A percentile compares a stretch with the other conserved stretches of the same genome.
Conservation (phyloP, 2,113 vertebrate genomes). For the Gambusia affinis region DNA sequence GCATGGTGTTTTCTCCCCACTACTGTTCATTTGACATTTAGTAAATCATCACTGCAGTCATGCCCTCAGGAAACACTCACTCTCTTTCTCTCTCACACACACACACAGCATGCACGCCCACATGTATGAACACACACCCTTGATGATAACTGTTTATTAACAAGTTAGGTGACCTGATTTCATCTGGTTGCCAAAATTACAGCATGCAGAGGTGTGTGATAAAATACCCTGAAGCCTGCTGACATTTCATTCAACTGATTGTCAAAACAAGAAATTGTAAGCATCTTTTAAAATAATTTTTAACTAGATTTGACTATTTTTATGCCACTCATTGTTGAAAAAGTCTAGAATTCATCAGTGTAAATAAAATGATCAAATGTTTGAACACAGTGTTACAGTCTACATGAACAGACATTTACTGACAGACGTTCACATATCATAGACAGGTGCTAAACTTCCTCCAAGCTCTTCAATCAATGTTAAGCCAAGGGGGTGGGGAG, state of each 20-base stretch:
- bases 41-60: slow-evolving; percentile 75
- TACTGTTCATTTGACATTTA: slow-evolving; percentile 81
- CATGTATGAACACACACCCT: slow-evolving; percentile 28
- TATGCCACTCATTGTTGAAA: not conserved
- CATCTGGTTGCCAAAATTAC: slow-evolving; percentile 54
- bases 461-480: slow-evolving; percentile 59
- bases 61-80: slow-evolving; percentile 48
- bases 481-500: slow-evolving; percentile 8
- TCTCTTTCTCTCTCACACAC: slow-evolving; percentile 2
- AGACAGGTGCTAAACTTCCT: slow-evolving; percentile 71
- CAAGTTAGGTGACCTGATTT: slow-evolving; percentile 73
- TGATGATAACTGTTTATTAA: slow-evolving; percentile 63
- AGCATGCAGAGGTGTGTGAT: slow-evolving; percentile 57
- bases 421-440: slow-evolving; percentile 70
- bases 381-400: not conserved
- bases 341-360: not conserved
- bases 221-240: slow-evolving; percentile 22
- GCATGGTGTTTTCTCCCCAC: slow-evolving; percentile 73
- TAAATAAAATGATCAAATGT: slow-evolving; percentile 23
- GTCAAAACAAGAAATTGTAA: slow-evolving; percentile 11
- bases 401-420: slow-evolving; percentile 20
- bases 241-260: slow-evolving; percentile 24
- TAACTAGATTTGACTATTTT: not conserved
- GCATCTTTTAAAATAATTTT: not conserved
- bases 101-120: slow-evolving; percentile 21